phyloP scores from a whole-genome alignment of 1,140 invertebrate species.

The Penaeus indicus region DNA sequence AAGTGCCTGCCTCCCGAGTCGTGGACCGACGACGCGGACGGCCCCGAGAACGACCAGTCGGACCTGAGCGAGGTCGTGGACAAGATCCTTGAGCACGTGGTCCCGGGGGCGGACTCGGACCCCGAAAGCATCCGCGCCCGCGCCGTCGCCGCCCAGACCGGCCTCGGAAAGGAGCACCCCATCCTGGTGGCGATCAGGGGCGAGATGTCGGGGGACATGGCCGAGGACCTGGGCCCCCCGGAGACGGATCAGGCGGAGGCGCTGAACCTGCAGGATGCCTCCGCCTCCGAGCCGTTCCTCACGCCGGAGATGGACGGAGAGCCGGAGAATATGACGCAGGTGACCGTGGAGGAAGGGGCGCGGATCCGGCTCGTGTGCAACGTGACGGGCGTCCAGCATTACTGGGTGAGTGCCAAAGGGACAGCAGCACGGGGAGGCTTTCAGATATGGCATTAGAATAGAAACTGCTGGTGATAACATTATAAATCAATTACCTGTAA shows the following conservation, averaged over 20 bases:
- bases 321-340: neutral
- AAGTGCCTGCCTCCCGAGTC: too few relatives aligned
- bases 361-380: conserved; percentile 48
- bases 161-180: neutral
- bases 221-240: neutral
- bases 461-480: too few relatives aligned
- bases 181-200: neutral
- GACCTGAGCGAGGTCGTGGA: conserved; percentile 17
- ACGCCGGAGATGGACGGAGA: neutral
- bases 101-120: neutral
- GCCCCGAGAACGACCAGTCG: conserved; percentile 21
- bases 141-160: conserved; percentile 1
- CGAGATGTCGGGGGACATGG: neutral
- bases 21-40: neutral
- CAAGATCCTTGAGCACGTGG: conserved; percentile 32
- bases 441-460: too few relatives aligned
- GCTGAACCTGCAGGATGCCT: too few relatives aligned
- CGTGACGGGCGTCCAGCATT: conserved; percentile 30
- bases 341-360: conserved; percentile 41
- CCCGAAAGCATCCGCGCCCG: conserved; percentile 37
- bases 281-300: too few relatives aligned
- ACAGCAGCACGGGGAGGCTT: too few relatives aligned
- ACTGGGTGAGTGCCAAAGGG: conserved; percentile 38
- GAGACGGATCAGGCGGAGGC: neutral
- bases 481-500: too few relatives aligned